A percentile compares a stretch with the other conserved stretches of the same genome.
These are phyloP conservation scores for Zoanthus sociatus DNA, from an alignment of 92 coral and sea anemone species.

Conservation along the genomic window DNA sequence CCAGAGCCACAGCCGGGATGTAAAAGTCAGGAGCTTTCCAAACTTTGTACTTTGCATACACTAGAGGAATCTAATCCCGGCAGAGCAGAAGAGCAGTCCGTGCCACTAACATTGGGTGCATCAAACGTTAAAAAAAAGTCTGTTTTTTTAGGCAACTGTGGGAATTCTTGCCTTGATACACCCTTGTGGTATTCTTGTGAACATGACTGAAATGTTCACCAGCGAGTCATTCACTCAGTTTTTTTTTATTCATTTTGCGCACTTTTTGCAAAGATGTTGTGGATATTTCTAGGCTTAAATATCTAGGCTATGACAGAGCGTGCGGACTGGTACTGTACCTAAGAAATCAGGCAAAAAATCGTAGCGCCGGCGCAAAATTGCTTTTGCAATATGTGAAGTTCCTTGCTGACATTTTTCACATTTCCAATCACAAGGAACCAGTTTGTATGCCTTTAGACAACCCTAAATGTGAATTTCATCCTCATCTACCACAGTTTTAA, in stretches of 20 bases:
- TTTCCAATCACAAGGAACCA: conserved; percentile 24
- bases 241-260: conserved; percentile 34
- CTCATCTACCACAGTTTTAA: neutral
- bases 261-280: conserved; percentile 30
- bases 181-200: conserved; percentile 56
- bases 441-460: conserved; percentile 48
- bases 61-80: neutral
- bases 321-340: conserved; percentile 30
- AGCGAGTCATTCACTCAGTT: conserved; percentile 43
- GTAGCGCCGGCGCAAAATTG: conserved; percentile 44
- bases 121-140: conserved; percentile 5
- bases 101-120: neutral
- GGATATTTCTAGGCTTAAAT: conserved; percentile 37
- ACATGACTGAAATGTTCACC: conserved; percentile 53
- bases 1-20: neutral
- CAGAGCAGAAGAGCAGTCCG: neutral
- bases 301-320: conserved; percentile 14
- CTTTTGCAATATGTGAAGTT: conserved; percentile 27
- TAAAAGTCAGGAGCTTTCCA: conserved; percentile 69
- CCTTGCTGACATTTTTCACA: conserved; percentile 38
- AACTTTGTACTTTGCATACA: conserved; percentile 60
- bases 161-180: conserved; percentile 3
- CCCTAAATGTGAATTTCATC: conserved; percentile 33
- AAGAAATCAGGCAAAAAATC: conserved; percentile 19
- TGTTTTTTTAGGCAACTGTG: conserved; percentile 2